Evolutionary conservation across 2,797 vertebrate genomes (phyloP), one percentile per base, ranked within the genome.

Genomic region (Eidolon dupreanum): DNA sequence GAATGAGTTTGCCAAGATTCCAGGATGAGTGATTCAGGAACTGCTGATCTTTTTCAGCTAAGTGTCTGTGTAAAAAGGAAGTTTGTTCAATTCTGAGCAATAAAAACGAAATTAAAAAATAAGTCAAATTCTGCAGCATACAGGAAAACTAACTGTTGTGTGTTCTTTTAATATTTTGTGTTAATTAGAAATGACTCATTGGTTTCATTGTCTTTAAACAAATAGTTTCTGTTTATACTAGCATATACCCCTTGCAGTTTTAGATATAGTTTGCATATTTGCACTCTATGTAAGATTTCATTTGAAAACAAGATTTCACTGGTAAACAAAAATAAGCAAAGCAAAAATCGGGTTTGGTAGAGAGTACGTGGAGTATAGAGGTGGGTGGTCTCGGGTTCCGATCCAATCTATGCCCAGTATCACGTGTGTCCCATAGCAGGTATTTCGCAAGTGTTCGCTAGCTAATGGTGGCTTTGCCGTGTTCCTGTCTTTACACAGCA

Each of bases 41-140:
- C 15, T 31, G 5, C 11, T 10, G 24, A 41, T 73, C 17, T 5
- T 95, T 71, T 85, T 3, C 6, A 78, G 15, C 16, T 82, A 70
- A 5, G 24, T 68, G 55, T 84, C 65, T 77, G 7, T 31, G 49
- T 51, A 66, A 43, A 71, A 93, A 95, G 79, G 46, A 28, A 63
- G 3, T 88, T 79, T n/a, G 33, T 59, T 85, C 19, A 49, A 46
- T 41, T 90, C 51, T 65, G 24, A 31, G 13, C 33, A 78, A 51
- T 33, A 68, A 49, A 81, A 96, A 82, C 43, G 70, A 83, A 90
- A 96, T 74, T 61, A 12, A 97, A 94, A 85, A 86, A 53, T 70
- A 41, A 26, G 33, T 74, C 65, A 78, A 61, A 86, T 79, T 33
- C 41, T n/a, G 28, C 75, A 93, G n/a, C 41, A 55, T 61, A 61